A percentile compares a stretch with the other conserved stretches of the same genome.
Conservation (phyloP, 1,140 invertebrate genomes). For the Lucilia cuprina region DNA sequence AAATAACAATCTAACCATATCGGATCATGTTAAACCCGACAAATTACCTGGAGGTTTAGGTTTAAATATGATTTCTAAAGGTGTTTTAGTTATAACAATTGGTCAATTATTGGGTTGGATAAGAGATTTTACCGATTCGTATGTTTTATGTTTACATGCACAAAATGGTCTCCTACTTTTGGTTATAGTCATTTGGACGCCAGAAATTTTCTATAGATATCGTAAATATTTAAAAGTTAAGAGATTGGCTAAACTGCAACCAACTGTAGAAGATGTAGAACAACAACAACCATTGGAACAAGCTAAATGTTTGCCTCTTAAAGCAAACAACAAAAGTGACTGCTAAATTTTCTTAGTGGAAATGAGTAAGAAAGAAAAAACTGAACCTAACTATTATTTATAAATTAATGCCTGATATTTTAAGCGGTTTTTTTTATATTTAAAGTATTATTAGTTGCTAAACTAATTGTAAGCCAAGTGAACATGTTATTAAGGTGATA, state of each 20-base stretch:
- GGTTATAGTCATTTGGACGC: conserved; percentile 68
- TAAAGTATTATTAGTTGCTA: conserved; percentile 23
- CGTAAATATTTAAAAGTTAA: conserved; percentile 42
- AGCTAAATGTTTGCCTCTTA: conserved; percentile 45
- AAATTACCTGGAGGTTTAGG: conserved; percentile 74
- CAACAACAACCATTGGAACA: conserved; percentile 37
- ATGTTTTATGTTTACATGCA: conserved; percentile 69
- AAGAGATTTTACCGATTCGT: conserved; percentile 70
- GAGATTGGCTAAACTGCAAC: neutral
- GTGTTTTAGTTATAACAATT: conserved; percentile 70
- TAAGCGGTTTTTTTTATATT: neutral
- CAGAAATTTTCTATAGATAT: conserved; percentile 64
- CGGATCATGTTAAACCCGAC: conserved; percentile 68
- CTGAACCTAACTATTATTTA: neutral
- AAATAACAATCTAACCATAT: conserved; percentile 74
- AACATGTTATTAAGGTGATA: neutral
- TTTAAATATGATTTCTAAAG: conserved; percentile 77
- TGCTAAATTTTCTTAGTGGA: neutral
- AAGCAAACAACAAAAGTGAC: conserved; percentile 43
- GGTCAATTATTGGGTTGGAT: conserved; percentile 75
- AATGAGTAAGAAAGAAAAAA: neutral
- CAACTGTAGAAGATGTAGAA: neutral
- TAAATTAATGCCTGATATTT: neutral
- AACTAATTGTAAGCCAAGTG: neutral
- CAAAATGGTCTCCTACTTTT: conserved; percentile 68